Conservation (phyloP, 2,888 invertebrate genomes). For the Drosophila kambysellisi region DNA sequence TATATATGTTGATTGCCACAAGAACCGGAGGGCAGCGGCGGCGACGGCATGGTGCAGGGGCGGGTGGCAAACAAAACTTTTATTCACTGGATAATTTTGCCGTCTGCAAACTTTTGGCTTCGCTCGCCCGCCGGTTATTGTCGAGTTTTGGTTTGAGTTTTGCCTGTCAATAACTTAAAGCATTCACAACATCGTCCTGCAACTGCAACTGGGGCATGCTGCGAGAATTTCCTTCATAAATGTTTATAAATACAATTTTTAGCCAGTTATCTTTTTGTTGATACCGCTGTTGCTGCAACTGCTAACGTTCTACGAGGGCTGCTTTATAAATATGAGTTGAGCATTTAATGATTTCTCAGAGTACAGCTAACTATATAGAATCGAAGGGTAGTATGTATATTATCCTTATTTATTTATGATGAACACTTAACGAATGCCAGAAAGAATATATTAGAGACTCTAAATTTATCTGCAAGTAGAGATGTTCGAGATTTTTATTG, state of each 20-base stretch:
- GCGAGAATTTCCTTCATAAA: slow-evolving; percentile 67
- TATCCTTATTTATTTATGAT: not conserved
- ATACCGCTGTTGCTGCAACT: slow-evolving; percentile 33
- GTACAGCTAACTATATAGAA: not conserved
- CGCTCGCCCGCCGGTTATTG: slow-evolving; percentile 32
- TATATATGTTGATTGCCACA: slow-evolving; percentile 21
- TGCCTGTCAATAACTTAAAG: slow-evolving; percentile 73
- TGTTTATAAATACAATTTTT: slow-evolving; percentile 76
- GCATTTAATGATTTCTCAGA: not conserved
- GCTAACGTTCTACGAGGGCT: slow-evolving; percentile 28
- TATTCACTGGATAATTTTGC: slow-evolving; percentile 63
- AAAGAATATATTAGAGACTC: not conserved
- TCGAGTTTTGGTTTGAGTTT: slow-evolving; percentile 60
- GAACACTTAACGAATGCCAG: not conserved
- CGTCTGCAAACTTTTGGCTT: slow-evolving; percentile 67
- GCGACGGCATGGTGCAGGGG: not conserved
- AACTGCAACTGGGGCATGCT: slow-evolving; percentile 14
- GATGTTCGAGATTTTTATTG: not conserved
- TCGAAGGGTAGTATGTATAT: not conserved
- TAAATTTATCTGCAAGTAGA: not conserved
- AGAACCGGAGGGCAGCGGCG: not conserved
- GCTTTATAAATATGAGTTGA: slow-evolving; percentile 2
- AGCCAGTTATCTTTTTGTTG: slow-evolving; percentile 60
- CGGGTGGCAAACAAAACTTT: slow-evolving; percentile 54
- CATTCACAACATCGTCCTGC: slow-evolving; percentile 48